A percentile compares a stretch with the other conserved stretches of the same genome.
phyloP scores from a whole-genome alignment of 2,113 vertebrate genomes.

The Phalacrocorax brasilianus region DNA sequence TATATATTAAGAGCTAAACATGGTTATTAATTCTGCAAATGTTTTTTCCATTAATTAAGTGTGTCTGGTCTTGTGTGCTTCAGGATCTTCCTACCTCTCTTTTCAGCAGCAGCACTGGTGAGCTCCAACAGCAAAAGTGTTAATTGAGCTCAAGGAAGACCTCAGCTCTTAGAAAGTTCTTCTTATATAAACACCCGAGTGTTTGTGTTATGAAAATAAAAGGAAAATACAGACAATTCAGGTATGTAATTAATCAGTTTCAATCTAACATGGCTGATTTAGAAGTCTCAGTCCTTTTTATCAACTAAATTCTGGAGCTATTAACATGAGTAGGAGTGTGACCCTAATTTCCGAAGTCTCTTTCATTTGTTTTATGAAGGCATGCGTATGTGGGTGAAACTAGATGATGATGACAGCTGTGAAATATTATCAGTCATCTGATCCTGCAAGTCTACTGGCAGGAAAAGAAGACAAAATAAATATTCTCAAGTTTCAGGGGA shows the following conservation, averaged over 20 bases:
- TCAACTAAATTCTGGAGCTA: neutral
- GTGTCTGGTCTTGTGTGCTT: neutral
- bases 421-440: conserved; percentile 11
- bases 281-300: neutral
- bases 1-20: neutral
- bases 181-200: accelerated
- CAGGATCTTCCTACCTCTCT: neutral
- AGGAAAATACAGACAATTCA: neutral
- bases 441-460: neutral
- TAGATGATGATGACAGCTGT: neutral
- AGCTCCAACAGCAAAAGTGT: neutral
- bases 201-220: neutral
- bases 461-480: neutral
- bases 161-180: neutral
- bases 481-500: neutral
- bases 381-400: neutral
- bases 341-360: neutral
- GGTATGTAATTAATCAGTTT: neutral
- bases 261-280: neutral
- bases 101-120: neutral
- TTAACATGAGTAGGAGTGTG: neutral
- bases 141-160: neutral
- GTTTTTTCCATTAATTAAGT: neutral
- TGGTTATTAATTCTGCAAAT: neutral
- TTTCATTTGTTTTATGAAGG: neutral